phyloP scores from a whole-genome alignment of 2,797 vertebrate species.

The Xiphophorus birchmanni region DNA sequence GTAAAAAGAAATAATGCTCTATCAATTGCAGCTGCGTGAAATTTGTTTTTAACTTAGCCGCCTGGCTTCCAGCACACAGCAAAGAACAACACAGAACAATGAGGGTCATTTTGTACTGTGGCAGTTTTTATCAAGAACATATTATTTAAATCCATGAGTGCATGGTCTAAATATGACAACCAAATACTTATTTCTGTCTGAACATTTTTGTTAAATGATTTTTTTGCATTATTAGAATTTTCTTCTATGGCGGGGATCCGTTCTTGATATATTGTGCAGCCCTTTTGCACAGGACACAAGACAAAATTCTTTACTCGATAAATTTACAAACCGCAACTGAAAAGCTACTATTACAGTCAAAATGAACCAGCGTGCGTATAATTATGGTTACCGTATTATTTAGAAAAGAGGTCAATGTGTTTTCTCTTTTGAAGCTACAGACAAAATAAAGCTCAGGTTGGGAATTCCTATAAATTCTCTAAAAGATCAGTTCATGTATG shows the following conservation, averaged over 20 bases:
- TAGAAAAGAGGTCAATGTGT: neutral
- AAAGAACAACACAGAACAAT: neutral
- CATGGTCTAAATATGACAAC: neutral
- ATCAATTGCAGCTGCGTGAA: neutral
- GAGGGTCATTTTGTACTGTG: neutral
- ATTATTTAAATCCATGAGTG: neutral
- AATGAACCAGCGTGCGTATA: neutral
- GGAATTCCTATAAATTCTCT: neutral
- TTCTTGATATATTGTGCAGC: neutral
- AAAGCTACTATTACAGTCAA: neutral
- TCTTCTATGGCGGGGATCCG: neutral
- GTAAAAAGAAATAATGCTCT: neutral
- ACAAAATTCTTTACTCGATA: neutral
- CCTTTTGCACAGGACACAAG: neutral
- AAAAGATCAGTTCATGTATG: neutral
- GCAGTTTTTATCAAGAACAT: neutral
- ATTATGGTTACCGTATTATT: neutral
- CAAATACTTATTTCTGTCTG: neutral
- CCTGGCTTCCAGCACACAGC: neutral
- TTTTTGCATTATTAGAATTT: neutral
- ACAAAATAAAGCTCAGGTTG: neutral
- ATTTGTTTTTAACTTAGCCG: neutral
- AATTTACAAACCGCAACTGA: neutral
- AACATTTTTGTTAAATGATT: neutral
- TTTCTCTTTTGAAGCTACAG: neutral